Conservation (phyloP, 35 echinoderm and acorn worm species). For the Ophioderma brevispina region DNA sequence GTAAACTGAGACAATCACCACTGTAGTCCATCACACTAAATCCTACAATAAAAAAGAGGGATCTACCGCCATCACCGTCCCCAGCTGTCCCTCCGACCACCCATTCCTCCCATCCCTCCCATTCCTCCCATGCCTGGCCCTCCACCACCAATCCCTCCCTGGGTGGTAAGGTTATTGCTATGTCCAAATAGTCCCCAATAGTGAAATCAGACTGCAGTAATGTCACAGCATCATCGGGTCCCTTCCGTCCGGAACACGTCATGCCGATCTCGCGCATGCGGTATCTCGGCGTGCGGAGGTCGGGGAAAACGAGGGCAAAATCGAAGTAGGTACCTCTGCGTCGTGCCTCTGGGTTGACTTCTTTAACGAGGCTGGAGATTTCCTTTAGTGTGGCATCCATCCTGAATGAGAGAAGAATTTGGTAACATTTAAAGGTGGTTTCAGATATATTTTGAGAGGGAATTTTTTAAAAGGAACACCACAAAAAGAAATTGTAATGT, state of each 20-base stretch:
- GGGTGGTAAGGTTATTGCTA: constrained; percentile 87
- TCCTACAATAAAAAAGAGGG: too few relatives aligned
- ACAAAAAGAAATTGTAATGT: too few relatives aligned
- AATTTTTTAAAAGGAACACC: too few relatives aligned
- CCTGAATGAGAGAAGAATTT: constrained; percentile 44
- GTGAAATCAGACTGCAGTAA: constrained; percentile 66
- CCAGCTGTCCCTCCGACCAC: constrained; percentile 33
- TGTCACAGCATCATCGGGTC: constrained; percentile 84
- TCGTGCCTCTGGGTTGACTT: constrained; percentile 96
- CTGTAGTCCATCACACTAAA: too few relatives aligned
- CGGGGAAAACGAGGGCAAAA: constrained; percentile 87
- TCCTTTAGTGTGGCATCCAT: constrained; percentile 93
- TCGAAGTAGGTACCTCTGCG: constrained; percentile 89
- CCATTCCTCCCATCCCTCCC: background rate
- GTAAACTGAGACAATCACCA: too few relatives aligned
- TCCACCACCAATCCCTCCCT: too few relatives aligned
- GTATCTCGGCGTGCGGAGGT: constrained; percentile 62
- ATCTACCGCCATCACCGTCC: constrained; percentile 37
- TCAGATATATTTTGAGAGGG: too few relatives aligned
- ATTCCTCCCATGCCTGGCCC: background rate
- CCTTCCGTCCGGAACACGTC: constrained; percentile 96
- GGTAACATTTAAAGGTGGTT: too few relatives aligned
- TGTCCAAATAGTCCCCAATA: constrained; percentile 97
- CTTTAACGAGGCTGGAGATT: constrained; percentile 91
- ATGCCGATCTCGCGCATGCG: constrained; percentile 89